Conservation (phyloP, 2,113 vertebrate genomes). For the Silurus meridionalis region DNA sequence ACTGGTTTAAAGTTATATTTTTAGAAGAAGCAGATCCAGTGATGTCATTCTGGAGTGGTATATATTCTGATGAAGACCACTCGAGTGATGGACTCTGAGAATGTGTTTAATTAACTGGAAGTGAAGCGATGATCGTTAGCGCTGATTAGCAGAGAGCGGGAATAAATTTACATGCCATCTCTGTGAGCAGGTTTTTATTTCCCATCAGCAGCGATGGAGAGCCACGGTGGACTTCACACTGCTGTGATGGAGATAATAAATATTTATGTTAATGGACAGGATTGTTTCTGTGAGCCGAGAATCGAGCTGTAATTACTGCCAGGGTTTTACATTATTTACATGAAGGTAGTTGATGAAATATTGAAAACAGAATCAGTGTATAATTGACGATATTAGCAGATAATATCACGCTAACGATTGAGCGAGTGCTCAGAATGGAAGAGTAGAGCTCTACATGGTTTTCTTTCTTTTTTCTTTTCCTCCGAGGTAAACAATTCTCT, state of each 20-base stretch:
- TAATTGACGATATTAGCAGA: not conserved
- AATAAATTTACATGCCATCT: slow-evolving; percentile 24
- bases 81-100: slow-evolving; percentile 7
- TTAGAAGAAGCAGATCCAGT: not conserved
- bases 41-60: not conserved
- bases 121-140: slow-evolving; percentile 31
- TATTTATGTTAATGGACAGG: slow-evolving; percentile 1
- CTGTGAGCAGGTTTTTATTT: not conserved
- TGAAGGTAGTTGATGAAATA: not conserved
- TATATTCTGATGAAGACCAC: slow-evolving; percentile 18
- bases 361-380: not conserved
- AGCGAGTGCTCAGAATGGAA: not conserved
- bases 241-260: not conserved
- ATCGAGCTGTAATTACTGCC: not conserved
- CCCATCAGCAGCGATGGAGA: not conserved
- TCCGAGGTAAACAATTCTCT: not conserved
- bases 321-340: slow-evolving; percentile 11
- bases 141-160: slow-evolving; percentile 23
- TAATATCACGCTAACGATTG: not conserved
- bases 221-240: not conserved
- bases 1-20: not conserved
- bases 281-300: not conserved
- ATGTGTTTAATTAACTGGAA: slow-evolving; percentile 32
- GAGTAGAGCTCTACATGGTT: not conserved
- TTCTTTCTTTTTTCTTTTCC: not conserved